phyloP scores from a whole-genome alignment of 2,888 invertebrate genomes.

The Diaperis boleti region DNA sequence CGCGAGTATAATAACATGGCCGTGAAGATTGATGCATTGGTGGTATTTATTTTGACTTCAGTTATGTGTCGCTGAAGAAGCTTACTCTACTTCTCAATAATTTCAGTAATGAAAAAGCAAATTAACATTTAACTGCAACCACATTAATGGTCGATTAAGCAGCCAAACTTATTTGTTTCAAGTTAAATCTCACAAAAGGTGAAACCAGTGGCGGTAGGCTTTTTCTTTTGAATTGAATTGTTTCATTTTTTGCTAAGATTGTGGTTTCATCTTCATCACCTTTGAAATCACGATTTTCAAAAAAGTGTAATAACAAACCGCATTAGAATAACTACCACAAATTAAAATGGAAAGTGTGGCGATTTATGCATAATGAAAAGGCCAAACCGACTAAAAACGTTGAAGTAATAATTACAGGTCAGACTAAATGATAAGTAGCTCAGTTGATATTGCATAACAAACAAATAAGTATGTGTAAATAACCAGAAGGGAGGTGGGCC shows the following conservation, averaged over 20 bases:
- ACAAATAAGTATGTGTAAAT: slow-evolving; percentile 3
- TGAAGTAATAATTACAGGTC: too few species aligned
- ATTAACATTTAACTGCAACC: not conserved
- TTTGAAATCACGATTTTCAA: slow-evolving; percentile 6
- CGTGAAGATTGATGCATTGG: slow-evolving; percentile 20
- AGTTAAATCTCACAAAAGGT: not conserved
- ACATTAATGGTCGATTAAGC: not conserved
- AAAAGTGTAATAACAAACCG: not conserved
- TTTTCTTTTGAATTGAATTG: not conserved
- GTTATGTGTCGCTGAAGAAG: slow-evolving; percentile 11
- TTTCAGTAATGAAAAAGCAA: not conserved
- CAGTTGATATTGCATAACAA: not conserved
- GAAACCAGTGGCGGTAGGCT: not conserved
- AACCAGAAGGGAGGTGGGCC: not conserved
- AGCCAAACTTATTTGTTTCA: not conserved
- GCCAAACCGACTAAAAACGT: too few species aligned
- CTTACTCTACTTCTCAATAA: too few species aligned
- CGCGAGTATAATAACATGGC: slow-evolving; percentile 31
- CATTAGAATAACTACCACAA: not conserved
- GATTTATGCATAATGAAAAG: not conserved
- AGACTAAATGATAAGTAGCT: not conserved
- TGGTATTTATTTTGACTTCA: not conserved
- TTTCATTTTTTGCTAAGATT: not conserved
- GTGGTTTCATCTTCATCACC: slow-evolving; percentile 1
- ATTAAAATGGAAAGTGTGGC: not conserved